A percentile compares a stretch with the other conserved stretches of the same genome.
Conservation (phyloP, 2,797 vertebrate genomes). For the Pangasius macronema region DNA sequence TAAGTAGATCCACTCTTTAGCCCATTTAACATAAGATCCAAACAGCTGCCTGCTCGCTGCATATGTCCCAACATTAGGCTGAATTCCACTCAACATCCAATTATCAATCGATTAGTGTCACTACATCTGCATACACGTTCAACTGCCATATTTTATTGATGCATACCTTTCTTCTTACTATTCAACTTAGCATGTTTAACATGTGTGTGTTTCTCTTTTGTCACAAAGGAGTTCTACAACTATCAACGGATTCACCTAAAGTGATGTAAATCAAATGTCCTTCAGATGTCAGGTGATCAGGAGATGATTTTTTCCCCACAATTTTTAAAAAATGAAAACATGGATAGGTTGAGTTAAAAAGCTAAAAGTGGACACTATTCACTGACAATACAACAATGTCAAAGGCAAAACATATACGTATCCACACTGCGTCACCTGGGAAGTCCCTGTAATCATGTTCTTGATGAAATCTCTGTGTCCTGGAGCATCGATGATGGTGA, state of each 20-base stretch:
- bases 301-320: too few species aligned
- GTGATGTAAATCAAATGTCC: background rate
- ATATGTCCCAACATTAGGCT: too few species aligned
- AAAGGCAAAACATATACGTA: background rate
- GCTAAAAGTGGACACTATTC: background rate
- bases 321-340: too few species aligned
- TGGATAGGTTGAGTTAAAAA: background rate
- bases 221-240: background rate
- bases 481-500: constrained; percentile 85
- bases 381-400: background rate
- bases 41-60: background rate
- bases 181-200: background rate
- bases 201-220: background rate
- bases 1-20: background rate
- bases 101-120: background rate
- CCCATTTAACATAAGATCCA: background rate
- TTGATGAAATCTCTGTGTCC: constrained; percentile 89
- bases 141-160: too few species aligned
- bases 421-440: constrained; percentile 3
- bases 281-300: background rate
- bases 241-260: background rate
- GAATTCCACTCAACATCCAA: background rate
- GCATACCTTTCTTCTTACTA: background rate
- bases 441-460: constrained; percentile 89
- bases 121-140: background rate